Base-by-base conservation (phyloP, 2,113 vertebrate species). In the Dromaius novaehollandiae region DNA sequence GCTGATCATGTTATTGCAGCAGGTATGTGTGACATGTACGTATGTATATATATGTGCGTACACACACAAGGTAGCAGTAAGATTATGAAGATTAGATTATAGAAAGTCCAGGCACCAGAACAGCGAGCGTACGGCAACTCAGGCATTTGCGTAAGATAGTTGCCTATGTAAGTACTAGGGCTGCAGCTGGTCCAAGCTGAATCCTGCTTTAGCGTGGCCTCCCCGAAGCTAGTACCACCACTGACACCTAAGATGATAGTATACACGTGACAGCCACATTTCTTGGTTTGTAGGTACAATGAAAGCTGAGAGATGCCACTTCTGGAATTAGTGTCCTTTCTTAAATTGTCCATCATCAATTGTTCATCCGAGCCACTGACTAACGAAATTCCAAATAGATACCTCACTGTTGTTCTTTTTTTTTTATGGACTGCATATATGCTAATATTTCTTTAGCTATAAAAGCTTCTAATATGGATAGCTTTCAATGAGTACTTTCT, bases 101-200 rank as follows among this genome's bases (percentile, higher is more conserved):
- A 32, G n/a, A 8, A 17, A 40, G n/a, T 21, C 34, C 34, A 60
- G 51, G 40, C 10, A 60, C 36, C 15, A 40, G 28, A 73, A 36
- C n/a, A 15, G 7, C 40, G 60, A 68, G 11, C 11, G 13, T 58
- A 11, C 17, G n/a, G 36, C 56, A n/a, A 0, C 58, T 84, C 48
- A 30, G 30, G 9, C 66, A 68, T 68, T 17, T 6, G 1, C 7
- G 1, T 11, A 34, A 36, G 8, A 20, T 7, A 24, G 13, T 30
- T 86, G 22, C 19, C 36, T 34, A 28, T 6, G 34, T 28, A 9
- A 1, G 0, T 21, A 4, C 20, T 5, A 28, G 55, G 61, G 63
- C 40, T 56, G 25, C 7, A 21, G 12, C 42, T 46, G 21, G 48
- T 70, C 32, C 63, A 19, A 21, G 19, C 15, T 58, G 42, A 24